Evolutionary conservation across 2,113 vertebrate genomes (phyloP).

Genomic region (Etheostoma spectabile): DNA sequence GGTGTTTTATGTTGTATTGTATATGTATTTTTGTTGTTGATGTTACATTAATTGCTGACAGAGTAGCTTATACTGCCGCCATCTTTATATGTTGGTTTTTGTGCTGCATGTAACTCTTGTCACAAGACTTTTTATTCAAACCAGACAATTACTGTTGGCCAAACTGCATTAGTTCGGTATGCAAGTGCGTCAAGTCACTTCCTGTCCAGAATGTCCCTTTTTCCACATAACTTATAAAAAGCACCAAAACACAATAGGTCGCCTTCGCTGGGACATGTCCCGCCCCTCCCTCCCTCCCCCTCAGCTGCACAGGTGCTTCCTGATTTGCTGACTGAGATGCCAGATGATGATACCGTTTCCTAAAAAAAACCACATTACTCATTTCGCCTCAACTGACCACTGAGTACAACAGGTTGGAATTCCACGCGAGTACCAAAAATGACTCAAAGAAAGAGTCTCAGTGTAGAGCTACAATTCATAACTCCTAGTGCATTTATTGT

Average conservation of each 20-base stretch:
- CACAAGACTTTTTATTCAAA: conserved; percentile 22
- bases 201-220: conserved; percentile 75
- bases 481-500: neutral
- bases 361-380: conserved; percentile 55
- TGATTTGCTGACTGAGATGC: conserved; percentile 65
- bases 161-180: conserved; percentile 35
- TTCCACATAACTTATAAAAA: conserved; percentile 74
- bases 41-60: neutral
- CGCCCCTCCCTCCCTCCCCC: conserved; percentile 25
- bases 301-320: conserved; percentile 80
- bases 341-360: conserved; percentile 69
- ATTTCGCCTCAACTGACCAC: conserved; percentile 57
- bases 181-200: conserved; percentile 65
- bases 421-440: conserved; percentile 5
- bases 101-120: conserved; percentile 9
- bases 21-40: neutral
- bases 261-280: conserved; percentile 27
- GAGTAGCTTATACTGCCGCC: neutral
- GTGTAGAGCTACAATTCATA: neutral
- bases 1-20: neutral
- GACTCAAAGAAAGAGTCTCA: neutral
- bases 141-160: conserved; percentile 46
- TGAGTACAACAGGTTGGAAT: conserved; percentile 44
- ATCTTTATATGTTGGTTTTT: neutral
- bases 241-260: conserved; percentile 73